Base-by-base conservation (phyloP, 2,113 vertebrate genomes). In the Osmerus mordax region DNA sequence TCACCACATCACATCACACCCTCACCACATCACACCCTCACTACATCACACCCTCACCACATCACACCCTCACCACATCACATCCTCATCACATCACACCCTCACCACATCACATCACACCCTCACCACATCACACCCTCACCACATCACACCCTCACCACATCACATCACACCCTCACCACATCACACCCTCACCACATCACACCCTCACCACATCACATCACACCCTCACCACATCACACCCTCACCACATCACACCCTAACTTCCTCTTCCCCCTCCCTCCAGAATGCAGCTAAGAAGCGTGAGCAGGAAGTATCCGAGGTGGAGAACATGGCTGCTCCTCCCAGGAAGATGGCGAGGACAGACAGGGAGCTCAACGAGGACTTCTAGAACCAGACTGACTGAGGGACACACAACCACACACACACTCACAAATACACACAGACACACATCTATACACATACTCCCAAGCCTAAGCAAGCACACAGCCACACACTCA, bases 201-300 rank as follows among this genome's bases (percentile, higher is more conserved):
- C 15, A 56, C n/a, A 56, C 16, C 54, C 3, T n/a, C 16, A 56
- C 9, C 9, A 12, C 41, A 47, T 1, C 9, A 47, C 41, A 47
- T 1, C 8, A 47, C 41, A 47, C 41, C 54, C 15, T 18, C 15
- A 56, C n/a, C 7, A 16, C 41, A 47, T 2, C 41, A 47, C 41
- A 47, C 41, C 41, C 9, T 47, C 41, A 47, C 9, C 41, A 47
- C 36, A 11, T 9, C 8, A 41, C 41, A 41, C 18, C 63, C 70
- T 9, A 7, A 47, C n/a, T 41, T 25, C 16, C 3, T 66, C 69
- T 51, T 11, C 68, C 69, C 3, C 78, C n/a, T 28, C 53, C 76
- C 2, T 16, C 25, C 90, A 99, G 96, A 98, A 96, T 4, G 91
- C 93, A 16, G 94, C 94, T 25, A 97, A 97, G 84, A 97, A 96